Evolutionary conservation across 92 coral and sea anemone genomes (phyloP).

Genomic region (Meandrina meandrites): DNA sequence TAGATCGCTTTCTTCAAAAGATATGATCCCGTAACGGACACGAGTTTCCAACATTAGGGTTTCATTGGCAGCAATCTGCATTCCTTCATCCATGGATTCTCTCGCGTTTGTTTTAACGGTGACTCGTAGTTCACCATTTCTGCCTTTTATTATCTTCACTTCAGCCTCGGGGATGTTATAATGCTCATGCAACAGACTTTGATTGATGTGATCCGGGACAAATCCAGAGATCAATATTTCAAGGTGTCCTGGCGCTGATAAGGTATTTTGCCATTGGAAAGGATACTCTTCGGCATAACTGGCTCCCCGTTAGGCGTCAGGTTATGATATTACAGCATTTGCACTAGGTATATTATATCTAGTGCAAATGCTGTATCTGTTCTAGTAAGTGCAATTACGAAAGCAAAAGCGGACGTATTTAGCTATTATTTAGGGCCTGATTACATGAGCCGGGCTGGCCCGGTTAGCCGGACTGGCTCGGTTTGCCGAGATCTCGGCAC

Average conservation of each 20-base stretch:
- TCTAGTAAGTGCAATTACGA: too few species aligned
- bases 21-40: neutral
- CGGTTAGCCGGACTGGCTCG: too few species aligned
- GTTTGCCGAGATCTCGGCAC: too few species aligned
- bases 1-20: neutral
- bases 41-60: neutral
- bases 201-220: neutral
- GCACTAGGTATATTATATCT: too few species aligned
- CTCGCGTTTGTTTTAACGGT: neutral
- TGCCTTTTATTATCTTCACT: neutral
- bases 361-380: too few species aligned
- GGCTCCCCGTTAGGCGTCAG: too few species aligned
- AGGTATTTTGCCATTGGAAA: constrained; percentile 4
- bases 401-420: too few species aligned
- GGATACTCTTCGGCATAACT: too few species aligned
- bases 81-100: neutral
- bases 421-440: too few species aligned
- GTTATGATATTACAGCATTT: too few species aligned
- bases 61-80: neutral
- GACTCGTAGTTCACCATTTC: neutral
- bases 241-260: neutral
- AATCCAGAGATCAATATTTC: neutral
- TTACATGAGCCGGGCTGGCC: too few species aligned
- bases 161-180: neutral
- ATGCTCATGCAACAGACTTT: neutral